These are phyloP conservation scores for Ceyx cyanopectus DNA, from an alignment of 2,113 vertebrate species.

Conservation along the genomic window DNA sequence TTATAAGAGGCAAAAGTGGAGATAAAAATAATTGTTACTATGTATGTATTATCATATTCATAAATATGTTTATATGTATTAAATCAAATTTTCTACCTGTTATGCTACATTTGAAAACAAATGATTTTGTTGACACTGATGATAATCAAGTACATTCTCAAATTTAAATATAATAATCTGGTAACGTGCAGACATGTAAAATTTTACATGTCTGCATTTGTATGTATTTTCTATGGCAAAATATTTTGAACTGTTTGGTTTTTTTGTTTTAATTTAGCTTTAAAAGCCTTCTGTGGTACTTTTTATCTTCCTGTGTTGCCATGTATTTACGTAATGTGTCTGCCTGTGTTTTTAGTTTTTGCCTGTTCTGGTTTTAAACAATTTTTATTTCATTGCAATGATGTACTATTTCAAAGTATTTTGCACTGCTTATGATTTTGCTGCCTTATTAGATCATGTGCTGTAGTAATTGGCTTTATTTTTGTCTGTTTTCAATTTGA, in stretches of 20 bases:
- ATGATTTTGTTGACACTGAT: not conserved
- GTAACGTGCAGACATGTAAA: not conserved
- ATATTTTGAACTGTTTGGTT: not conserved
- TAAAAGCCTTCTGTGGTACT: not conserved
- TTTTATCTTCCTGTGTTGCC: not conserved
- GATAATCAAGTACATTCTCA: not conserved
- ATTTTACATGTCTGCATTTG: not conserved
- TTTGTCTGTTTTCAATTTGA: not conserved
- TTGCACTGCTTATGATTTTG: not conserved
- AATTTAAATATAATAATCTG: not conserved
- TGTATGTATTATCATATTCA: not conserved
- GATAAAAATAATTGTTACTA: not conserved
- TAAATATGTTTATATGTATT: not conserved
- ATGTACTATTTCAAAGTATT: not conserved
- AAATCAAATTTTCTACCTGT: not conserved
- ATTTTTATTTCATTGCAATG: not conserved
- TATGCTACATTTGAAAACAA: not conserved
- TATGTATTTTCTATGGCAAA: not conserved
- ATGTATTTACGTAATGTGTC: not conserved
- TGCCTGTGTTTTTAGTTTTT: not conserved
- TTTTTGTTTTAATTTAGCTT: not conserved
- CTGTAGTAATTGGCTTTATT: not conserved
- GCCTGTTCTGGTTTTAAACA: not conserved
- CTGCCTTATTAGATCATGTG: not conserved
- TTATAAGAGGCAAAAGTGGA: not conserved